phyloP scores from a whole-genome alignment of 2,888 invertebrate genomes.

The Tiphia femorata region DNA sequence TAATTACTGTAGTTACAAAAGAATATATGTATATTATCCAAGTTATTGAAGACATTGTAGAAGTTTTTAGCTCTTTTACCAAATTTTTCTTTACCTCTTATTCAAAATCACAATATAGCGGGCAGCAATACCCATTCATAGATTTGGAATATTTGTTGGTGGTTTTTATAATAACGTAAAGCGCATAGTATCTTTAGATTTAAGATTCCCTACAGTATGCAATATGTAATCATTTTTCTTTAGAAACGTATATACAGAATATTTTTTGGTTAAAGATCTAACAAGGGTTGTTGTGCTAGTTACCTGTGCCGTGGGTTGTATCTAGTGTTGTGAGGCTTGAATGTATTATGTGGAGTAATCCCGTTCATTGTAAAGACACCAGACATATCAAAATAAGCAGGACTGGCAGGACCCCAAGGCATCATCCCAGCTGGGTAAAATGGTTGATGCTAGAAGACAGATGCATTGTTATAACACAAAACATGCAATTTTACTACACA shows the following conservation, averaged over 20 bases:
- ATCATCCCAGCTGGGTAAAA: constrained; percentile 76
- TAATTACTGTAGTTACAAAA: too few relatives aligned
- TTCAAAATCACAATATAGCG: too few relatives aligned
- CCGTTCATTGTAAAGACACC: constrained; percentile 82
- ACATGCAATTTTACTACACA: neutral
- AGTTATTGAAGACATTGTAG: too few relatives aligned
- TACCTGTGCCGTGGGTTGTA: constrained; percentile 66
- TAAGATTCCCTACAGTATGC: neutral
- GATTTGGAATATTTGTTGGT: too few relatives aligned
- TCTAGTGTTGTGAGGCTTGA: constrained; percentile 72
- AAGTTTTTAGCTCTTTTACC: too few relatives aligned
- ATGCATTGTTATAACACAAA: neutral
- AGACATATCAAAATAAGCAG: constrained; percentile 77
- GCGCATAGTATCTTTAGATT: neutral
- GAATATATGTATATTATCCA: neutral
- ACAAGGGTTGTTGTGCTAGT: too few relatives aligned
- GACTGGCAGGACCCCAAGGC: constrained; percentile 70
- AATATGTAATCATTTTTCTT: neutral
- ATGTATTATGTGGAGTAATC: constrained; percentile 77
- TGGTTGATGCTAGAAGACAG: constrained; percentile 72
- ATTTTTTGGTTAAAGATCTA: too few relatives aligned
- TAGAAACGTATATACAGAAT: too few relatives aligned
- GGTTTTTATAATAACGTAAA: too few relatives aligned
- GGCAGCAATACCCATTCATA: too few relatives aligned
- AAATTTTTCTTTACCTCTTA: too few relatives aligned